phyloP scores from a whole-genome alignment of 2,888 invertebrate genomes.

The Tipula lateralis region DNA sequence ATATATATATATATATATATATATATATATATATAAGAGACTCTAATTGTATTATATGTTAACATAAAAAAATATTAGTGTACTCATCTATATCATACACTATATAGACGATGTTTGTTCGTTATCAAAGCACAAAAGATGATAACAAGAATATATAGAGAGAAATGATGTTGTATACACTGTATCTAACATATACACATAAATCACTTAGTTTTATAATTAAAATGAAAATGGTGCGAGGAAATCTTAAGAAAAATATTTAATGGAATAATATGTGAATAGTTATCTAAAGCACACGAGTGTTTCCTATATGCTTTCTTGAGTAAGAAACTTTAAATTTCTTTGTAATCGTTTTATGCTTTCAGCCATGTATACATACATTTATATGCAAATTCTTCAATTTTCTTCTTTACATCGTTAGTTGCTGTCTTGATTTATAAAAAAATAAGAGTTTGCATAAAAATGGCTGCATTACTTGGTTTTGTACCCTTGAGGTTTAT shows the following conservation, averaged over 20 bases:
- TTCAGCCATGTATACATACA: too few relatives aligned
- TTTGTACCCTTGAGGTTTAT: too few relatives aligned
- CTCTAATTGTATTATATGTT: not conserved
- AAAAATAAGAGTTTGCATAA: too few relatives aligned
- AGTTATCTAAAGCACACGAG: not conserved
- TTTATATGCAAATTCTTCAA: too few relatives aligned
- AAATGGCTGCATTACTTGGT: too few relatives aligned
- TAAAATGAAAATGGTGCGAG: not conserved
- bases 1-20: not conserved
- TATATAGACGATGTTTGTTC: not conserved
- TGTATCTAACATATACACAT: not conserved
- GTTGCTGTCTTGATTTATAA: too few relatives aligned
- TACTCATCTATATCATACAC: not conserved
- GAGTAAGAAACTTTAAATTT: not conserved
- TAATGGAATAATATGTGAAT: not conserved
- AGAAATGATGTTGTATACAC: not conserved
- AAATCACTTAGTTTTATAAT: constrained; percentile 24
- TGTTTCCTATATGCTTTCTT: not conserved
- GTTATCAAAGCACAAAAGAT: not conserved
- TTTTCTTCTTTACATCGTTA: too few relatives aligned
- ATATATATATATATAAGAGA: not conserved
- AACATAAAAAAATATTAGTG: not conserved
- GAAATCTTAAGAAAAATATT: not conserved
- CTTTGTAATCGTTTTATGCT: not conserved
- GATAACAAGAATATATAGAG: not conserved